Base-by-base conservation (phyloP, 2,797 vertebrate species). In the Rhynchotus rufescens region DNA sequence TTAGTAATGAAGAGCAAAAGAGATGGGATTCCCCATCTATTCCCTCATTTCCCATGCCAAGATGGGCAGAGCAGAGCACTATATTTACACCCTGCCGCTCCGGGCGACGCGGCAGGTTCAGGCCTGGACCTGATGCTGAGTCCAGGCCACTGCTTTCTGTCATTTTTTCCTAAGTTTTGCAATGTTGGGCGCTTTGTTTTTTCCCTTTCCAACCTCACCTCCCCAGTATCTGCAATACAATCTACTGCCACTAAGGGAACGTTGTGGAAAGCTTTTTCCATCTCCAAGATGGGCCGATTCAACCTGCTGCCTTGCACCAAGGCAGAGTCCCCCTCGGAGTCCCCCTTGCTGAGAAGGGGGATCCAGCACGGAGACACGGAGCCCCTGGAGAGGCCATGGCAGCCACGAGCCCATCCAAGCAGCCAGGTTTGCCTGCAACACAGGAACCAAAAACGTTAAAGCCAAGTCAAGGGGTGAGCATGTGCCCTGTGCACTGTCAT, bases 321-420 rank as follows among this genome's bases (percentile, higher is more conserved):
- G 36, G 61, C 8, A 36, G 36, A 36, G 36, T 36, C 36, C 36
- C 36, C 36, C 36, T 36, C 36, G 7, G 36, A 36, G 36, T 36
- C 36, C 36, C 36, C 36, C 36, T 10, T 36, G 36, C 36, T 36
- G 36, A 36, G 36, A 36, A 44, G 8, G 0, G 0, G 6, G 8
- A 52, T 45, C 36, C 3, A 8, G 57, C 81, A 72, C 36, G 1
- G 4, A 42, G 49, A 34, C 69, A n/a, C 7, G 0, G 0, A 3
- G 1, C 36, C 56, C 25, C 89, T 60, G 76, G 62, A 73, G 81
- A 66, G 62, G 69, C 47, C 4, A 2, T 59, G 57, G 12, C 54
- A 80, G 69, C 17, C 8, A 72, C 0, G 5, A 60, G 47, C 34
- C 44, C 56, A n/a, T 42, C 28, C 76, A 67, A 82, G 72, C 88